A percentile compares a stretch with the other conserved stretches of the same genome.
Evolutionary conservation across 2,888 invertebrate species (phyloP).

Genomic region (Tetragonula carbonaria): DNA sequence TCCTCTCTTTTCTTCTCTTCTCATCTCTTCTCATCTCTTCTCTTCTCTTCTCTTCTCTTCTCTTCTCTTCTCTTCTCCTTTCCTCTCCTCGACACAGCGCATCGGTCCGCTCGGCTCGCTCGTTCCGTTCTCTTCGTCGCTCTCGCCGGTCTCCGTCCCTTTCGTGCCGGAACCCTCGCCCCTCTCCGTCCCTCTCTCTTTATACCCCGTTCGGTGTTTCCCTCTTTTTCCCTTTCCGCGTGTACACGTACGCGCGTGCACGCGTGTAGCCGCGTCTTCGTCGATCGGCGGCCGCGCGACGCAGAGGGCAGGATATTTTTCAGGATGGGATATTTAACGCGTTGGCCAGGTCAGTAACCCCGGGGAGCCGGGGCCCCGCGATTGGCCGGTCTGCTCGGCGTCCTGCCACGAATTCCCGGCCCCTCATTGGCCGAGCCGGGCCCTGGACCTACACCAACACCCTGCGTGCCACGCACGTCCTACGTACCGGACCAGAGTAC

Average conservation of each 20-base stretch:
- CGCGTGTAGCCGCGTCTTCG: conserved; percentile 57
- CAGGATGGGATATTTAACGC: conserved; percentile 84
- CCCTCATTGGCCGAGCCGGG: conserved; percentile 82
- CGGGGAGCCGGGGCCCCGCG: conserved; percentile 76
- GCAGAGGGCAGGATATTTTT: conserved; percentile 80
- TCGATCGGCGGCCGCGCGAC: conserved; percentile 52
- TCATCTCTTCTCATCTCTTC: conserved; percentile 33
- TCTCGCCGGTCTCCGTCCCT: conserved; percentile 19
- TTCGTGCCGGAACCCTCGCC: conserved; percentile 16
- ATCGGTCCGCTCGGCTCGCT: conserved; percentile 33
- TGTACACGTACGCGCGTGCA: conserved; percentile 49
- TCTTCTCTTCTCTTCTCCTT: conserved; percentile 29
- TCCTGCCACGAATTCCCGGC: conserved; percentile 82
- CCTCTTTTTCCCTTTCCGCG: conserved; percentile 53
- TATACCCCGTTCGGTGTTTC: conserved; percentile 49
- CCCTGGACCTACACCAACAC: conserved; percentile 83
- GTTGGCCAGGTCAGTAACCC: conserved; percentile 83
- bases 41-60: conserved; percentile 40
- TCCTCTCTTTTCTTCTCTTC: conserved; percentile 4
- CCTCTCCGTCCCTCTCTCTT: conserved; percentile 40
- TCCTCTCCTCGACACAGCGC: conserved; percentile 30
- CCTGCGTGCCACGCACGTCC: conserved; percentile 70
- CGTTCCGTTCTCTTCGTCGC: conserved; percentile 26
- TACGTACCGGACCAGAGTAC: conserved; percentile 48
- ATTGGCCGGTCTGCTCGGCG: conserved; percentile 79